Conservation (phyloP, 2,888 invertebrate genomes). For the Brachypalpus laphriformis region DNA sequence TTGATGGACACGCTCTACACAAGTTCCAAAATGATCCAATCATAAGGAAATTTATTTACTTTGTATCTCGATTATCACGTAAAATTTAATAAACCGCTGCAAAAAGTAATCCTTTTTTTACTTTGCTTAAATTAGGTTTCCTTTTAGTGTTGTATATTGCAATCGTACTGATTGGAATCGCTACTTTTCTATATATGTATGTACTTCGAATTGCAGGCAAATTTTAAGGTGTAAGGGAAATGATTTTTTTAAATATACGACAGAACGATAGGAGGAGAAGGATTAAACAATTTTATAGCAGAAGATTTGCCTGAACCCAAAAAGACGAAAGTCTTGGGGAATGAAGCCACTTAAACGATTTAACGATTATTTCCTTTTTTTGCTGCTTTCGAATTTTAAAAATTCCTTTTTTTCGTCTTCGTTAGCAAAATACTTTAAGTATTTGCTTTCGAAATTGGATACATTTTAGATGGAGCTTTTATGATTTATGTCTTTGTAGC, state of each 20-base stretch:
- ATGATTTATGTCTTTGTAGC: neutral
- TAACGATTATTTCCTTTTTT: constrained; percentile 9
- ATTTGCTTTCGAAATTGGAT: constrained; percentile 25
- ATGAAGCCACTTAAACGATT: constrained; percentile 38
- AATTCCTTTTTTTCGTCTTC: neutral
- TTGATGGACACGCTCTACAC: constrained; percentile 97
- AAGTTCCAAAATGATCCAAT: constrained; percentile 98
- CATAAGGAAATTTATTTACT: constrained; percentile 86
- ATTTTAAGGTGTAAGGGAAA: constrained; percentile 25
- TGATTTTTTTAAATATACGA: neutral
- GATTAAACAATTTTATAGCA: constrained; percentile 16
- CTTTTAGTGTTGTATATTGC: neutral
- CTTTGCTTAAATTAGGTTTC: neutral
- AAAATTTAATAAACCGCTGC: constrained; percentile 27
- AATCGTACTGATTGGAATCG: neutral
- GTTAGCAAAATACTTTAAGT: constrained; percentile 33
- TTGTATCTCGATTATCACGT: constrained; percentile 41
- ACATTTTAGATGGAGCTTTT: constrained; percentile 36
- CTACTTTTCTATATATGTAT: neutral
- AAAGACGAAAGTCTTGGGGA: neutral
- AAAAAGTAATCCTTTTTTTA: constrained; percentile 4
- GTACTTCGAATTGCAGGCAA: constrained; percentile 2
- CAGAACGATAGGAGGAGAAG: neutral
- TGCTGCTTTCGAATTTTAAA: neutral
- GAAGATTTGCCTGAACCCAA: neutral